These are phyloP conservation scores for Lasius platythorax DNA, from an alignment of 2,888 invertebrate genomes.

Conservation along the genomic window DNA sequence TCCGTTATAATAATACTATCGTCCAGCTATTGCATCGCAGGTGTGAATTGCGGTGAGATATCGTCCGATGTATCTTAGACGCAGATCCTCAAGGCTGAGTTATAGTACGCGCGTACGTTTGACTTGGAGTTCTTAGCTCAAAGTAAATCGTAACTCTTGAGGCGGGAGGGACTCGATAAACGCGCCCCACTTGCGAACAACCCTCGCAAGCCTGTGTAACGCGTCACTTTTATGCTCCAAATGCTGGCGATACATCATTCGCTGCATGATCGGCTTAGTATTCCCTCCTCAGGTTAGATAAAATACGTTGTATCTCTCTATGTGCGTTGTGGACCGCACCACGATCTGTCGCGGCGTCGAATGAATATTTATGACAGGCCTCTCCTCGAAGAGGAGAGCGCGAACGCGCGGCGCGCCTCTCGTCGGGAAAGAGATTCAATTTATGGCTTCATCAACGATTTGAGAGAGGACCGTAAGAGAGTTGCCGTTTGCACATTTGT, in stretches of 20 bases:
- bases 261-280: conserved; percentile 15
- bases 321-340: background rate
- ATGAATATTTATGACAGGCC: conserved; percentile 70
- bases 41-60: background rate
- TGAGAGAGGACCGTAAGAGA: conserved; percentile 21
- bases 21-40: background rate
- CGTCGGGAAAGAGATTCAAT: conserved; percentile 65
- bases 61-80: background rate
- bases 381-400: background rate
- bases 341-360: background rate
- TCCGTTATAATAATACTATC: background rate
- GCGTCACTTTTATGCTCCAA: conserved; percentile 35
- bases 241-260: conserved; percentile 30
- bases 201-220: background rate
- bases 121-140: conserved; percentile 19
- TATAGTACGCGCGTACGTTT: conserved; percentile 3
- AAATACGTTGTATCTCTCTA: background rate
- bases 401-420: background rate
- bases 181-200: conserved; percentile 20
- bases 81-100: conserved; percentile 21
- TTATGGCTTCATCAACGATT: conserved; percentile 68
- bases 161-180: conserved; percentile 18
- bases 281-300: background rate
- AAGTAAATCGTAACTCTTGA: conserved; percentile 29
- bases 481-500: conserved; percentile 40